A percentile compares a stretch with the other conserved stretches of the same genome.
phyloP scores from a whole-genome alignment of 2,113 vertebrate species.

The Entelurus aequoreus region DNA sequence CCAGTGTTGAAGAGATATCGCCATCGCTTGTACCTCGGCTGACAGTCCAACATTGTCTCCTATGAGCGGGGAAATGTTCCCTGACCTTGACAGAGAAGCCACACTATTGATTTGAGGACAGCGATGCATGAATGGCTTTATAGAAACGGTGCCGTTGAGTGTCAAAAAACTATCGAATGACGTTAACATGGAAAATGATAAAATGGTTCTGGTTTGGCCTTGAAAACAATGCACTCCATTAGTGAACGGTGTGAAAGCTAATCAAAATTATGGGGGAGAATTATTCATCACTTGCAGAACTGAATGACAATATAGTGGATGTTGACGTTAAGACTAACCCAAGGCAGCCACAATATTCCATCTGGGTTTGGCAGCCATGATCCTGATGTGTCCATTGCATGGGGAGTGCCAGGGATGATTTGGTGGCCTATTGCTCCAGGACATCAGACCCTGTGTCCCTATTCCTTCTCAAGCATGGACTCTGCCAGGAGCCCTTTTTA shows the following conservation, averaged over 20 bases:
- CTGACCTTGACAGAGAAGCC: constrained; percentile 43
- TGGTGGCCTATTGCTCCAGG: constrained; percentile 53
- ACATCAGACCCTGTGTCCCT: constrained; percentile 25
- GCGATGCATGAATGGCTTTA: constrained; percentile 15
- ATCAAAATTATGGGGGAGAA: background rate
- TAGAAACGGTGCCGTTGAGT: constrained; percentile 18
- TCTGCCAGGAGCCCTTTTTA: constrained; percentile 31
- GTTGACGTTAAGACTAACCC: background rate
- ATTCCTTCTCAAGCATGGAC: constrained; percentile 33
- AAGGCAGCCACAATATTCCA: constrained; percentile 7
- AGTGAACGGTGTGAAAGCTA: background rate
- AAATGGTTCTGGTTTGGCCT: background rate
- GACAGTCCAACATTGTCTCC: constrained; percentile 36
- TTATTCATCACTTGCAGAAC: background rate
- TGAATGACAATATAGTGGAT: background rate
- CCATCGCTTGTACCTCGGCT: constrained; percentile 21
- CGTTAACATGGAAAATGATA: background rate
- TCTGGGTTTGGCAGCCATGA: constrained; percentile 19
- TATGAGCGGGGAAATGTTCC: constrained; percentile 29
- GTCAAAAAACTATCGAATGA: constrained; percentile 10
- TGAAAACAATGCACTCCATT: background rate
- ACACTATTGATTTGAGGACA: constrained; percentile 32
- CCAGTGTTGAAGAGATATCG: constrained; percentile 19
- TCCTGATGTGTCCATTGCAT: constrained; percentile 46
- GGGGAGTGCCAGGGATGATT: constrained; percentile 17